Percentiles rank a stretch among this genome's conserved stretches.
Evolutionary conservation across 1,140 invertebrate species (phyloP).

Genomic region (Bombus waltoni): DNA sequence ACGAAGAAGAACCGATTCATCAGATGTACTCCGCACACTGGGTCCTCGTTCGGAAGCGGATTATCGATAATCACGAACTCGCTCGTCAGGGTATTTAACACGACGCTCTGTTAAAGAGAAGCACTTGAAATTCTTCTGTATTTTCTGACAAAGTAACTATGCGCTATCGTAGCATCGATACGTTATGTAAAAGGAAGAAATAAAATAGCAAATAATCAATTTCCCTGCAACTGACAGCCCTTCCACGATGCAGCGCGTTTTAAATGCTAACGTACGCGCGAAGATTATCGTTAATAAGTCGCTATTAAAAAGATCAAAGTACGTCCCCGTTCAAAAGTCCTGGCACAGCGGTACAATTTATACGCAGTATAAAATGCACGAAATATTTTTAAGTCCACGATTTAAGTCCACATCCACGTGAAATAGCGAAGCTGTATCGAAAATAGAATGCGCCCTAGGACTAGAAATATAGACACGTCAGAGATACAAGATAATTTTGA

Average conservation of each 20-base stretch:
- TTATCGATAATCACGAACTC: slow-evolving; percentile 94
- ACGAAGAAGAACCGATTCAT: slow-evolving; percentile 90
- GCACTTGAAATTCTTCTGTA: not conserved
- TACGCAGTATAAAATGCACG: too few relatives aligned
- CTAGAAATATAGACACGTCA: too few relatives aligned
- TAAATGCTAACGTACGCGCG: not conserved
- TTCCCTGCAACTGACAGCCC: too few relatives aligned
- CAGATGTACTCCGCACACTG: slow-evolving; percentile 88
- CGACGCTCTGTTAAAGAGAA: slow-evolving; percentile 85
- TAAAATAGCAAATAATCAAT: not conserved
- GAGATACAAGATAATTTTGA: not conserved
- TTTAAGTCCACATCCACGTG: too few relatives aligned
- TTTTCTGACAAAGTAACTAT: not conserved
- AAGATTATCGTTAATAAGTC: not conserved
- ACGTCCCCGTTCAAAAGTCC: not conserved
- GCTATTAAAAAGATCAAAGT: not conserved
- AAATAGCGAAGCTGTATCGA: too few relatives aligned
- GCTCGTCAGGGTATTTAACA: slow-evolving; percentile 95
- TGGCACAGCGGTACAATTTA: too few relatives aligned
- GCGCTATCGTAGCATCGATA: not conserved
- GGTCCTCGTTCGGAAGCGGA: slow-evolving; percentile 88
- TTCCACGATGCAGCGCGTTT: not conserved
- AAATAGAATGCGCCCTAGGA: too few relatives aligned
- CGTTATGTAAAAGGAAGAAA: not conserved
- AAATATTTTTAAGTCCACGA: too few relatives aligned